phyloP scores from a whole-genome alignment of 2,113 vertebrate species.

The Coregonus clupeaformis region DNA sequence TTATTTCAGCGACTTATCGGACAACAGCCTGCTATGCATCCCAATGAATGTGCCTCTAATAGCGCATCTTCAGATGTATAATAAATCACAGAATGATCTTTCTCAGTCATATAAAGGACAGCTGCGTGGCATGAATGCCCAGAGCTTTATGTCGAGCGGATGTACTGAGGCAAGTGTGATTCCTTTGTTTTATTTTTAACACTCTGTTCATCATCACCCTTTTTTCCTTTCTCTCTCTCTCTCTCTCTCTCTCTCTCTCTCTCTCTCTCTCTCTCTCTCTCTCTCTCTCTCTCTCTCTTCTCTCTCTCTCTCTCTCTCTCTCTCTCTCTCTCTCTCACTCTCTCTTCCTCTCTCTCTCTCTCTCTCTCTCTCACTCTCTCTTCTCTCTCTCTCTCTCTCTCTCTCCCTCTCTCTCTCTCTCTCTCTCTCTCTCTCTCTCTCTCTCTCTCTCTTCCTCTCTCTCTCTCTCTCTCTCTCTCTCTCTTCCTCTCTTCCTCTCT shows the following conservation, averaged over 20 bases:
- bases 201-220: constrained; percentile 4
- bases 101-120: constrained; percentile 62
- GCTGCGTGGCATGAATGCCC: constrained; percentile 70
- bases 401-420: too few species aligned
- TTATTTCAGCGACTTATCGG: constrained; percentile 51
- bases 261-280: too few species aligned
- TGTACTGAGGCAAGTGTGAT: constrained; percentile 55
- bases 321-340: not conserved
- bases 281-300: too few species aligned
- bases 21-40: constrained; percentile 53
- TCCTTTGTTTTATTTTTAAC: constrained; percentile 76
- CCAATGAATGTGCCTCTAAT: constrained; percentile 61
- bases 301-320: not conserved
- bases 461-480: not conserved
- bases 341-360: not conserved
- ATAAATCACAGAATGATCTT: constrained; percentile 63
- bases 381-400: too few species aligned
- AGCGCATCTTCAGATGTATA: constrained; percentile 66
- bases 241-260: too few species aligned
- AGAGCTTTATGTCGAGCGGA: constrained; percentile 62
- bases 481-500: not conserved
- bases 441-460: not conserved
- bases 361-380: not conserved
- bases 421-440: too few species aligned
- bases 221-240: not conserved